Evolutionary conservation across 1,140 invertebrate genomes (phyloP), one percentile per base, ranked within the genome.

Genomic region (Drosophila takahashii): DNA sequence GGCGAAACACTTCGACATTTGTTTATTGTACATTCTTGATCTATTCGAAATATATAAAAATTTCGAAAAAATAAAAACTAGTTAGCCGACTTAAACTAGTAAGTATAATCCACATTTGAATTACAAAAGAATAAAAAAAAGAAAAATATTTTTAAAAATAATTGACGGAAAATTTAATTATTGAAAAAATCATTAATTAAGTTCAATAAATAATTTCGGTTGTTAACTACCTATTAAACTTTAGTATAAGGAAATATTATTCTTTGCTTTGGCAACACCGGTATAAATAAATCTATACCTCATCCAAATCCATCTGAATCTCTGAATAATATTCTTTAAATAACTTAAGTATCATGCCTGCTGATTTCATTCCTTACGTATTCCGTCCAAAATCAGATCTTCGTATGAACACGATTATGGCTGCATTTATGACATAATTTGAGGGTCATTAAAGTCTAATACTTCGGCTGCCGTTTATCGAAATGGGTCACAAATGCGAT

Each of bases 361-460:
- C 7, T 65, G 45, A 67, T 51, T 51, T 66, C 36, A 70, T 56
- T 32, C 11, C 13, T 4, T 3, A 27, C 32, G 10, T 54, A 54
- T 42, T 29, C 7, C 5, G 7, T 4, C 41, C 4, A 34, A 69
- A 69, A 67, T 66, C 39, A 18, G 0, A 13, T 37, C 1, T 36
- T 9, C 16, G 36, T 26, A 41, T 36, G 7, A 29, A 50, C 26
- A 41, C 3, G 22, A 22, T 36, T 64, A 64, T 50, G 27, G 34
- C n/a, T 69, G 29, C 18, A 56, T 70, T 70, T 70, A 70, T 70
- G 66, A 47, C 62, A 69, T 47, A 70, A 69, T 70, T 54, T 32
- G 26, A 15, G 41, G 32, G 16, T 26, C 48, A 39, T 70, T 67
- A 54, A 67, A 54, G 18, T 13, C n/a, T 16, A 69, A 67, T 45